phyloP scores from a whole-genome alignment of 2,888 invertebrate genomes.

The Drosophila maculinotata region DNA sequence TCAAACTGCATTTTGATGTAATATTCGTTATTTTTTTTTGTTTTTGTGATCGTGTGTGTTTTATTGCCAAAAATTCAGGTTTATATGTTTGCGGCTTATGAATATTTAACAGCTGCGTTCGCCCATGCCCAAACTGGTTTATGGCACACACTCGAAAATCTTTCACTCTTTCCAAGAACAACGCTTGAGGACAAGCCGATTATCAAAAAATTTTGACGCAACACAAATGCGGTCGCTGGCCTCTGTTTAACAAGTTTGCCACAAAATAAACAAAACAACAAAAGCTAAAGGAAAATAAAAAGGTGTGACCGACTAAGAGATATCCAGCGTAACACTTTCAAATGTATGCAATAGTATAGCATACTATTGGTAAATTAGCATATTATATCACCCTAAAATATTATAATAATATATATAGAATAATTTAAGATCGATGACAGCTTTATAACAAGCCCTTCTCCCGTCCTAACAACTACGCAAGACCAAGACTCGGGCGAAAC shows the following conservation, averaged over 20 bases:
- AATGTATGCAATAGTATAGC: too few species aligned
- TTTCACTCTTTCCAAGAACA: slow-evolving; percentile 79
- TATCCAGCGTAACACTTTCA: slow-evolving; percentile 17
- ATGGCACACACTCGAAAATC: slow-evolving; percentile 53
- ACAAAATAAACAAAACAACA: slow-evolving; percentile 36
- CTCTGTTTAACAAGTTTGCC: slow-evolving; percentile 78
- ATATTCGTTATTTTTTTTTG: slow-evolving; percentile 15
- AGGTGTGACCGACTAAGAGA: background rate
- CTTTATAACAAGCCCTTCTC: too few species aligned
- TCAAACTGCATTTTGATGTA: slow-evolving; percentile 55
- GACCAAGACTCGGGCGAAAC: too few species aligned
- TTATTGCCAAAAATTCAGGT: slow-evolving; percentile 55
- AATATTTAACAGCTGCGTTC: slow-evolving; percentile 66
- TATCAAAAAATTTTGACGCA: slow-evolving; percentile 69
- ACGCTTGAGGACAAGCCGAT: slow-evolving; percentile 53
- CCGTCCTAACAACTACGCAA: too few species aligned
- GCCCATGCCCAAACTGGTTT: slow-evolving; percentile 65
- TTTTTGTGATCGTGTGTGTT: slow-evolving; percentile 4
- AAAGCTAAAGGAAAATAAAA: background rate
- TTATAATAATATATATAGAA: too few species aligned
- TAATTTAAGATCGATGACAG: too few species aligned
- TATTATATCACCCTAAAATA: too few species aligned
- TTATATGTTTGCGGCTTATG: slow-evolving; percentile 56
- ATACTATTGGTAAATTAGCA: too few species aligned
- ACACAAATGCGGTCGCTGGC: slow-evolving; percentile 75